Percentiles rank a stretch among this genome's conserved stretches.
phyloP scores from a whole-genome alignment of 1,140 invertebrate species.

The Oedothorax gibbosus region DNA sequence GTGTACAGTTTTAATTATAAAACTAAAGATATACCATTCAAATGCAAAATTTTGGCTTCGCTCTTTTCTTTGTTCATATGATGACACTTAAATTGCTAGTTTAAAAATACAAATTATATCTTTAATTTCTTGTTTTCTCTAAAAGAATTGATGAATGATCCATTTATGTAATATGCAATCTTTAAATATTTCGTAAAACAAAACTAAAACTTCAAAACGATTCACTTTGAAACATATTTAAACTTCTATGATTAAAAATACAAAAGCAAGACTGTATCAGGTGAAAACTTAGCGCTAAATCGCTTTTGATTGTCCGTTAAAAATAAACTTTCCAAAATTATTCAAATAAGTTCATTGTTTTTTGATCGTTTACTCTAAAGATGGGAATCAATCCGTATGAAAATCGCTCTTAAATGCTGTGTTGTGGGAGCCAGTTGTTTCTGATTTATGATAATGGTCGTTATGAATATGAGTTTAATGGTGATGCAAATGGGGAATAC shows the following conservation, averaged over 20 bases:
- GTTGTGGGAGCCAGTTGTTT: constrained; percentile 44
- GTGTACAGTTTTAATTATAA: too few species aligned
- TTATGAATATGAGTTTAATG: constrained; percentile 61
- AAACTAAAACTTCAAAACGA: too few species aligned
- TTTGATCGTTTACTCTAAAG: constrained; percentile 3
- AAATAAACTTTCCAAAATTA: constrained; percentile 41
- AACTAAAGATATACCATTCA: too few species aligned
- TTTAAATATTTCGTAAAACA: too few species aligned
- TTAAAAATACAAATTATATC: too few species aligned
- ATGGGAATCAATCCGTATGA: constrained; percentile 16
- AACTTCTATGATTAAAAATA: constrained; percentile 8
- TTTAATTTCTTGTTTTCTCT: too few species aligned
- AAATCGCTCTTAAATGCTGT: constrained; percentile 28
- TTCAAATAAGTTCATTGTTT: constrained; percentile 44
- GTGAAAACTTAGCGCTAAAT: constrained; percentile 13
- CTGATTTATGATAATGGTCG: constrained; percentile 59
- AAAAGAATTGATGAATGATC: too few species aligned
- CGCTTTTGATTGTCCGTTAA: constrained; percentile 17
- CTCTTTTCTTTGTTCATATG: too few species aligned
- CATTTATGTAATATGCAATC: too few species aligned
- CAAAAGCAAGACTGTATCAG: neutral
- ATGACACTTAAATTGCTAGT: too few species aligned
- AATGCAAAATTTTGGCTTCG: too few species aligned
- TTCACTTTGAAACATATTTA: neutral
- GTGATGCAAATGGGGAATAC: constrained; percentile 38